Conservation (phyloP, 2,888 invertebrate genomes). For the Scrobipalpa atriplicella region DNA sequence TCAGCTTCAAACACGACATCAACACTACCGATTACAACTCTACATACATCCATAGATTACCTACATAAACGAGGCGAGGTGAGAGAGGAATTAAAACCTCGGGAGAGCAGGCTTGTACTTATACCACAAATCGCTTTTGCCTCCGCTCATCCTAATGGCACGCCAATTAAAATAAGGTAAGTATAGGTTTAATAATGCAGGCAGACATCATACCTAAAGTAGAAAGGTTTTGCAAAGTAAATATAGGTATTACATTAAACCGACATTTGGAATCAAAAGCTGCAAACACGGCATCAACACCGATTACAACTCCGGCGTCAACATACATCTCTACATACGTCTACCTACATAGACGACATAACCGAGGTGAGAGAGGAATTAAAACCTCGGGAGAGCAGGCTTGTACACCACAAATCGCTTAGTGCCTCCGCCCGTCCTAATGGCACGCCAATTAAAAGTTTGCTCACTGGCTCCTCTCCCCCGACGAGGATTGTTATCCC, state of each 20-base stretch:
- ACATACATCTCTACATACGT: too few species aligned
- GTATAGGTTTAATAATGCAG: too few species aligned
- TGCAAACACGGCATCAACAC: not conserved
- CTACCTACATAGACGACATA: slow-evolving; percentile 39
- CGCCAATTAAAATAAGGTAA: too few species aligned
- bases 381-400: slow-evolving; percentile 74
- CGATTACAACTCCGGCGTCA: slow-evolving; percentile 19
- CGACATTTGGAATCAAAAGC: not conserved
- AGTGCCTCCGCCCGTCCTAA: slow-evolving; percentile 79
- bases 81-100: too few species aligned
- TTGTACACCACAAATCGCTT: slow-evolving; percentile 83
- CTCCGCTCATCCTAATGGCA: too few species aligned
- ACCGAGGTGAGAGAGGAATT: slow-evolving; percentile 71
- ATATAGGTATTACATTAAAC: not conserved
- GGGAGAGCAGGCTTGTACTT: too few species aligned
- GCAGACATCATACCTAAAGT: not conserved
- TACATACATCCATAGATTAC: too few species aligned
- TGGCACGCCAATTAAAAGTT: slow-evolving; percentile 84
- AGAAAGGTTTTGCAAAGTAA: not conserved
- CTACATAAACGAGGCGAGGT: too few species aligned
- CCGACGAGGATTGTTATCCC: slow-evolving; percentile 71
- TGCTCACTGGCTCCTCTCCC: slow-evolving; percentile 60
- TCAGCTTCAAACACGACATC: too few species aligned
- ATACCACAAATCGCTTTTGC: too few species aligned
- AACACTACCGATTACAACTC: too few species aligned